Percentiles rank a stretch among this genome's conserved stretches.
Conservation (phyloP, 2,888 invertebrate genomes). For the Masnerella sp. region DNA sequence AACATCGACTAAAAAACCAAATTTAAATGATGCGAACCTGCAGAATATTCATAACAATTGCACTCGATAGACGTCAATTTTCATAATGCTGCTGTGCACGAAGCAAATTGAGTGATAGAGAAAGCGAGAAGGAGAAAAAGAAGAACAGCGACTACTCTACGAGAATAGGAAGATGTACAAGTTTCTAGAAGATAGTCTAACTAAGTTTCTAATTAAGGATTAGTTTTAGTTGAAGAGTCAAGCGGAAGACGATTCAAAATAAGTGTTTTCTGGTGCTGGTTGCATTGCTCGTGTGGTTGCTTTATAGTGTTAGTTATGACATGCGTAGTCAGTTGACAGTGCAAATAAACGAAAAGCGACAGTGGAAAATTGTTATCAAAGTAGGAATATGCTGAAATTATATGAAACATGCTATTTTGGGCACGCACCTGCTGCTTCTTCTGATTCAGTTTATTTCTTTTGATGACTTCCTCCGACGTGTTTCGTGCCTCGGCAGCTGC, state of each 20-base stretch:
- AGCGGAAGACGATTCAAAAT: background rate
- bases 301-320: too few relatives aligned
- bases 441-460: slow-evolving; percentile 88
- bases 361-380: slow-evolving; percentile 6
- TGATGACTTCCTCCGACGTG: slow-evolving; percentile 84
- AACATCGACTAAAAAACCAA: too few relatives aligned
- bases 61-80: slow-evolving; percentile 53
- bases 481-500: slow-evolving; percentile 85
- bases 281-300: too few relatives aligned
- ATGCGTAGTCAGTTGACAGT: background rate
- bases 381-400: slow-evolving; percentile 48
- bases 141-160: background rate
- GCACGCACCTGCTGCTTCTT: slow-evolving; percentile 91
- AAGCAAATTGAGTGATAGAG: slow-evolving; percentile 65
- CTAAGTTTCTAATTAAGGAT: too few relatives aligned
- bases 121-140: slow-evolving; percentile 12
- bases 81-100: slow-evolving; percentile 46
- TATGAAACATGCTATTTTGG: slow-evolving; percentile 4
- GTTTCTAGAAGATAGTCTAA: too few relatives aligned
- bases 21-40: slow-evolving; percentile 1
- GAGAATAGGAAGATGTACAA: background rate
- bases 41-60: slow-evolving; percentile 11
- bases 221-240: too few relatives aligned
- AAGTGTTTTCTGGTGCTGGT: background rate
- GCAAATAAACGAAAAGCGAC: slow-evolving; percentile 15